Evolutionary conservation across 2,797 vertebrate genomes (phyloP).

Genomic region (Myotis myotis): DNA sequence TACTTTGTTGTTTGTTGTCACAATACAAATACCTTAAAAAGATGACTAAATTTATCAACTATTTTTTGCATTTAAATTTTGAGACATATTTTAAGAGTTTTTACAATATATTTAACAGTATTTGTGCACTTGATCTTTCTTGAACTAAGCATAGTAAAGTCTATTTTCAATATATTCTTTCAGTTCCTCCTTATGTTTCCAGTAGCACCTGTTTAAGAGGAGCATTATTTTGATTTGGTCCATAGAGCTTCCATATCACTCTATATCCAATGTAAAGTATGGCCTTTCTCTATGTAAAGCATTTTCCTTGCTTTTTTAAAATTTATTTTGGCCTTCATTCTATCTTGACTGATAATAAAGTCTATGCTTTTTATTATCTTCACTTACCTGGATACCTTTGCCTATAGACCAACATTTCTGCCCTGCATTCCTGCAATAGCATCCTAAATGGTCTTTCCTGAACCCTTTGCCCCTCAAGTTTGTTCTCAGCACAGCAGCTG

Average conservation of each 20-base stretch:
- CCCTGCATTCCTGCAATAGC: background rate
- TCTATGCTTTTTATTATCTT: background rate
- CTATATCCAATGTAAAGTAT: background rate
- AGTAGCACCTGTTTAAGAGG: background rate
- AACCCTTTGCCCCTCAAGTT: background rate
- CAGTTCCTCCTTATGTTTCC: background rate
- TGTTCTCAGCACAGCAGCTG: background rate
- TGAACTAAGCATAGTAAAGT: background rate
- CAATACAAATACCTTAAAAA: background rate
- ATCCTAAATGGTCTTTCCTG: background rate
- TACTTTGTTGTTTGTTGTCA: background rate
- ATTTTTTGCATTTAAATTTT: background rate
- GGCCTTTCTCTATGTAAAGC: background rate
- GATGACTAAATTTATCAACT: background rate
- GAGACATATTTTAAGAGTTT: background rate
- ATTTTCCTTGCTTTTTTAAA: background rate
- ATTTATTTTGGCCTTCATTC: slow-evolving; percentile 1
- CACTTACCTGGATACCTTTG: background rate
- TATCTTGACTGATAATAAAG: background rate
- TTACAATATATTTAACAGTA: background rate
- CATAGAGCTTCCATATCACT: background rate
- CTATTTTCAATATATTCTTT: background rate
- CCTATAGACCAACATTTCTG: background rate
- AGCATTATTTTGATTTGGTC: background rate
- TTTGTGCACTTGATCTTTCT: background rate